Conservation (phyloP, 2,888 invertebrate species). For the Lepidochitona cinerea region DNA sequence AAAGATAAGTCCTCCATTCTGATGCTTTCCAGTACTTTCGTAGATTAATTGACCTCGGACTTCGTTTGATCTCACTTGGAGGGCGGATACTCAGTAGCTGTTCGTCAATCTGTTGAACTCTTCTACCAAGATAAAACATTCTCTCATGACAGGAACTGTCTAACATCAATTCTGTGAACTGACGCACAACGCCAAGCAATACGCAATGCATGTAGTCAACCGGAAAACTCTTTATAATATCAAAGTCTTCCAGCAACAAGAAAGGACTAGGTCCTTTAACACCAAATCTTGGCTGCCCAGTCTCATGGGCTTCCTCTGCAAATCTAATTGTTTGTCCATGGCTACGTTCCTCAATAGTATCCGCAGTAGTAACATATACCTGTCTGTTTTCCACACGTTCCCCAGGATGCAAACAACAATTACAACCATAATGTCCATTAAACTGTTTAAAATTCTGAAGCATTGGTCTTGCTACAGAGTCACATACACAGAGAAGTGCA, state of each 20-base stretch:
- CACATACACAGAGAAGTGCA: not conserved
- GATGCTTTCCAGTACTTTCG: not conserved
- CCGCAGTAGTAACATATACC: not conserved
- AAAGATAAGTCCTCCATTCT: not conserved
- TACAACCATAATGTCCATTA: not conserved
- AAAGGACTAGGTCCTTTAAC: not conserved
- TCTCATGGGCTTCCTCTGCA: not conserved
- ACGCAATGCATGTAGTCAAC: not conserved
- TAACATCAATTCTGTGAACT: not conserved
- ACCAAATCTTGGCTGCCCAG: not conserved
- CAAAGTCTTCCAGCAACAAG: not conserved
- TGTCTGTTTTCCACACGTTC: not conserved
- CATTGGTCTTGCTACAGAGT: not conserved
- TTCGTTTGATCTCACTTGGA: not conserved
- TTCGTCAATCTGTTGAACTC: not conserved
- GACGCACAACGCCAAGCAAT: not conserved
- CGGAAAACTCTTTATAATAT: not conserved
- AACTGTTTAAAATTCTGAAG: slow-evolving; percentile 3
- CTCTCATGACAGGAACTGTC: not conserved
- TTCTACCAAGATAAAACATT: not conserved
- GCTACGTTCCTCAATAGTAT: not conserved
- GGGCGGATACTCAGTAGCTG: not conserved
- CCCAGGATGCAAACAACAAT: not conserved
- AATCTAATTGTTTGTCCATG: not conserved
- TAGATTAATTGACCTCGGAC: not conserved